Evolutionary conservation across 2,113 vertebrate genomes (phyloP).

Genomic region (Arizona elegans): DNA sequence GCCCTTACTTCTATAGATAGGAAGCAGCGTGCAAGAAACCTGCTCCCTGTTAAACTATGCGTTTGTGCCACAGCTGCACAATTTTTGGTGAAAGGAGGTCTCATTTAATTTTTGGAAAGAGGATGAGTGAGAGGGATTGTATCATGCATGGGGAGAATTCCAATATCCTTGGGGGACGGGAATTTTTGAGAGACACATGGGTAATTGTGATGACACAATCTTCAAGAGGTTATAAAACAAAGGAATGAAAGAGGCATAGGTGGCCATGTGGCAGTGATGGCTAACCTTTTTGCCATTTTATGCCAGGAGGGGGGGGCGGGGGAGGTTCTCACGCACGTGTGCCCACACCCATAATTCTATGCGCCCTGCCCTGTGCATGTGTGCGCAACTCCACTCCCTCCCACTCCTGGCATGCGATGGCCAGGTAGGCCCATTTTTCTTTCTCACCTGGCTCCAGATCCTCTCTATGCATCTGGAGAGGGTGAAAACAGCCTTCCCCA

Average conservation of each 20-base stretch:
- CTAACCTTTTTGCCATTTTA: too few relatives aligned
- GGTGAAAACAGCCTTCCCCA: too few relatives aligned
- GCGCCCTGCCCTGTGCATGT: too few relatives aligned
- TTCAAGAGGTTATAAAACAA: not conserved
- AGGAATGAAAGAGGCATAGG: not conserved
- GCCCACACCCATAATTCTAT: too few relatives aligned
- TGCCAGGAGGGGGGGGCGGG: too few relatives aligned
- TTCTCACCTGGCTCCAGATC: too few relatives aligned
- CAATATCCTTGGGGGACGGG: not conserved
- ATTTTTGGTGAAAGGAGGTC: not conserved
- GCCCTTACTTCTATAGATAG: not conserved
- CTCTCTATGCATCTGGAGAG: too few relatives aligned
- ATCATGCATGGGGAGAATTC: not conserved
- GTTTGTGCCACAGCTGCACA: not conserved
- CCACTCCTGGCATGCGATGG: too few relatives aligned
- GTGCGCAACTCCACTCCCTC: too few relatives aligned
- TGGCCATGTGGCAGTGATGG: not conserved
- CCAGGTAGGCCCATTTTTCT: too few relatives aligned
- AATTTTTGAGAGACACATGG: not conserved
- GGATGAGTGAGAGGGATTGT: not conserved
- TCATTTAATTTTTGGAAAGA: not conserved
- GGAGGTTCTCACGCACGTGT: too few relatives aligned
- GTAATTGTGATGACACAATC: not conserved
- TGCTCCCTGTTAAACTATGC: not conserved
- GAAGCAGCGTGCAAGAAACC: too few relatives aligned